Base-by-base conservation (phyloP, 2,797 vertebrate species). In the Dendrocincla tyrannina region DNA sequence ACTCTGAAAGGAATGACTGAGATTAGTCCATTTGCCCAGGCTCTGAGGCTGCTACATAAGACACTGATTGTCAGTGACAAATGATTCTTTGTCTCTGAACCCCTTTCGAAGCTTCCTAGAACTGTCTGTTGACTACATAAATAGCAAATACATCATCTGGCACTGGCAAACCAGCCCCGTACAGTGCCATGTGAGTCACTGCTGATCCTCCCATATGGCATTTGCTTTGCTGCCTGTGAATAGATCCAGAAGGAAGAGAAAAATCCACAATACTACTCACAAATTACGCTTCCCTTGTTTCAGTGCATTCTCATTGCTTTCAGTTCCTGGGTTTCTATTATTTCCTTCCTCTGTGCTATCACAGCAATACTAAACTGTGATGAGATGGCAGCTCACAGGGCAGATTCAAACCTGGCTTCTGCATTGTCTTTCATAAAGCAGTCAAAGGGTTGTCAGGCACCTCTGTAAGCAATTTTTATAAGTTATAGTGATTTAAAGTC, bases 91-190 rank as follows among this genome's bases (percentile, higher is more conserved):
- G 85, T 88, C 73, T 95, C 73, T 86, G 72, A 89, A 76, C 8
- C 76, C 88, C 69, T 94, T 95, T 44, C 63, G 73, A 55, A 93
- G 90, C 77, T 90, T 94, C 90, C 85, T 94, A 91, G 89, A 87
- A 85, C 68, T 79, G 87, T 58, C 49, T 88, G 46, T 76, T 94
- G 76, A 85, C 83, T 91, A 80, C 84, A 86, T 92, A 95, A 95
- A 94, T 67, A 95, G 81, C 77, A 94, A 95, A 93, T 79, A 55
- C 74, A 91, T 94, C 88, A 96, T 59, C 75, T 47, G 12, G 70
- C 25, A 3, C 77, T 59, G 2, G 2, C 85, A 76, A 33, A 62
- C 4, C 77, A 56, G 80, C 85, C 39, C 70, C 0, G 0, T 17
- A 37, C 68, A 55, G 75, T 32, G 73, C 85, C 0, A 1, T 55